These are phyloP conservation scores for Dipodomys ordii DNA, from an alignment of 2,113 vertebrate species.

Conservation along the genomic window DNA sequence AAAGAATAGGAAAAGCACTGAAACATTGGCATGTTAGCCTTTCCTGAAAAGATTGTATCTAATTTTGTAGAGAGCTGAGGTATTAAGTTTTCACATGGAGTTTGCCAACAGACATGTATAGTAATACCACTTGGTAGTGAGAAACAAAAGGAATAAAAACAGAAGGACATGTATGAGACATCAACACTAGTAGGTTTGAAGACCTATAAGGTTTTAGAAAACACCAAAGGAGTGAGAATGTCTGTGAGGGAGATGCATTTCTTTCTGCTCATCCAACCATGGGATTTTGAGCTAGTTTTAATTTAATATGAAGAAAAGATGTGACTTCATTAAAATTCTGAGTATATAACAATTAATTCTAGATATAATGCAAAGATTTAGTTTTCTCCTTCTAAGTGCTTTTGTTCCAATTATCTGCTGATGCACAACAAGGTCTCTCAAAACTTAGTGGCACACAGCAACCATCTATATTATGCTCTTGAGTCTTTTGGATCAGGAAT, in stretches of 20 bases:
- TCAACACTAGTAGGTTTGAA: background rate
- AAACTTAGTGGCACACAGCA: background rate
- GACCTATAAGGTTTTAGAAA: background rate
- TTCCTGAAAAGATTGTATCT: background rate
- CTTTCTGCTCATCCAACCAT: background rate
- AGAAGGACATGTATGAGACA: background rate
- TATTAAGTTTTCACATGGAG: background rate
- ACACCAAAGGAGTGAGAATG: background rate
- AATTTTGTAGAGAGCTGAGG: background rate
- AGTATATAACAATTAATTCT: background rate
- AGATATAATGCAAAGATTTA: background rate
- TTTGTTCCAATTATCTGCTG: background rate
- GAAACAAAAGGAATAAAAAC: background rate
- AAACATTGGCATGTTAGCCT: too few relatives aligned
- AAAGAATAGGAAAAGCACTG: too few relatives aligned
- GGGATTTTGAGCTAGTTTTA: background rate
- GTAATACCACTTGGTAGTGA: background rate
- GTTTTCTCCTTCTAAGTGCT: background rate
- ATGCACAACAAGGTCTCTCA: conserved; percentile 10
- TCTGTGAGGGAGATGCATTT: background rate
- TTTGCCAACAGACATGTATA: background rate
- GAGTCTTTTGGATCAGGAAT: background rate
- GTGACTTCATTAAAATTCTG: background rate
- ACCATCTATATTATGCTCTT: background rate
- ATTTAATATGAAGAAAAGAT: background rate